These are phyloP conservation scores for Acronicta psi DNA, from an alignment of 2,888 invertebrate species.

Conservation along the genomic window DNA sequence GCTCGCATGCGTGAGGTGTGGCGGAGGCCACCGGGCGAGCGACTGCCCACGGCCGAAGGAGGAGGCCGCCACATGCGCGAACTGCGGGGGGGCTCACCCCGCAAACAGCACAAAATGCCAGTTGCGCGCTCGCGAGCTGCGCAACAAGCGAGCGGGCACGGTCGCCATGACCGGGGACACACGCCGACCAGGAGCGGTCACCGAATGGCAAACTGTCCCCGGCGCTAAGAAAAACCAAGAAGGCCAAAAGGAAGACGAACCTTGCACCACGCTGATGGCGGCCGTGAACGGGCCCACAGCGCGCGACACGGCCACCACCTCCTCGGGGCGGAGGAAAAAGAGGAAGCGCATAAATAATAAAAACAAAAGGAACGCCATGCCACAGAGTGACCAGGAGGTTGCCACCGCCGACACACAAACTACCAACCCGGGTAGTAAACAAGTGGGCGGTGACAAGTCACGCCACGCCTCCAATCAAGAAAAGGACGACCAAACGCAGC, in stretches of 20 bases:
- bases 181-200: background rate
- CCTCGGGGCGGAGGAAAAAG: no score
- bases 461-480: no score
- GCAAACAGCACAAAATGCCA: slow-evolving; percentile 26
- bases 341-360: background rate
- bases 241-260: no score
- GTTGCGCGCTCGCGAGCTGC: background rate
- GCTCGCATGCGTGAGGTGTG: slow-evolving; percentile 25
- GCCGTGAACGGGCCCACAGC: background rate
- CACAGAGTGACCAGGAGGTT: background rate
- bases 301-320: background rate
- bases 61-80: slow-evolving; percentile 31
- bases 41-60: no score
- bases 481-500: no score
- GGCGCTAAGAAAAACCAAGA: no score
- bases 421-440: no score
- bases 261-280: background rate
- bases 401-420: no score
- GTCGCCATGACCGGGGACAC: slow-evolving; percentile 1
- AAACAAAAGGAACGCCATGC: no score
- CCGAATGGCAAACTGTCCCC: background rate
- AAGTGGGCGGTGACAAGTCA: no score
- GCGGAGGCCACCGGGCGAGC: no score
- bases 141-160: slow-evolving; percentile 13
- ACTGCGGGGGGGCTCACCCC: slow-evolving; percentile 27